These are phyloP conservation scores for Agrochola macilenta DNA, from an alignment of 2,888 invertebrate species.

Conservation along the genomic window DNA sequence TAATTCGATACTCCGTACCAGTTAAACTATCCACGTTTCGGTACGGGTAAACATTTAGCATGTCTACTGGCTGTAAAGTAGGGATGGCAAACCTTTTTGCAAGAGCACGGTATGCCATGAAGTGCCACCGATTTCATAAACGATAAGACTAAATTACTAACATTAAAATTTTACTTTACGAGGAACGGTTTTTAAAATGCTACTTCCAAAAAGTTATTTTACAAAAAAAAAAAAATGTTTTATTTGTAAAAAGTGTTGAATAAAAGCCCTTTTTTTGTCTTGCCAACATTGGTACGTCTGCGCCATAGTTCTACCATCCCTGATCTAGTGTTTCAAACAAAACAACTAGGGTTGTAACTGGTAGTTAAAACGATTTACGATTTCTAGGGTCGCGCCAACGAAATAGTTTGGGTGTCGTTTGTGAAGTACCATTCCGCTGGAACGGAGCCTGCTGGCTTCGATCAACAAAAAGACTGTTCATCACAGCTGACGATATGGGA, in stretches of 20 bases:
- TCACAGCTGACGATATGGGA: constrained; percentile 94
- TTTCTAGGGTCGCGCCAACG: constrained; percentile 92
- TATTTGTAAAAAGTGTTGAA: not conserved
- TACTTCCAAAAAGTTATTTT: not conserved
- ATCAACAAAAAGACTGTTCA: constrained; percentile 93
- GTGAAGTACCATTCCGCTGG: constrained; percentile 95
- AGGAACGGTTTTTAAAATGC: not conserved
- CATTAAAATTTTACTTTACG: not conserved
- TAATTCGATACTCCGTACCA: constrained; percentile 8
- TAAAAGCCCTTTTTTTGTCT: not conserved
- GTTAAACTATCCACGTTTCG: constrained; percentile 6
- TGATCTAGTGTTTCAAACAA: constrained; percentile 29
- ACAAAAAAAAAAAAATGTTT: too few species aligned
- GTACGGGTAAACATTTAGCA: constrained; percentile 26
- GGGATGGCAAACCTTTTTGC: constrained; percentile 3
- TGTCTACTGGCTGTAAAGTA: constrained; percentile 20
- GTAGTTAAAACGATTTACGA: constrained; percentile 63
- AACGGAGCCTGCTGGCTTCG: constrained; percentile 92
- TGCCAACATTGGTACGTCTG: too few species aligned
- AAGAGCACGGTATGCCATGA: not conserved
- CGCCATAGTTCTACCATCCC: not conserved
- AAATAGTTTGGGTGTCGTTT: constrained; percentile 96
- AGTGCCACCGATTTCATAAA: not conserved
- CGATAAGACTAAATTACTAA: not conserved
- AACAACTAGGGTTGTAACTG: constrained; percentile 44